Evolutionary conservation across 2,888 invertebrate species (phyloP).

Genomic region (Melolontha melolontha): DNA sequence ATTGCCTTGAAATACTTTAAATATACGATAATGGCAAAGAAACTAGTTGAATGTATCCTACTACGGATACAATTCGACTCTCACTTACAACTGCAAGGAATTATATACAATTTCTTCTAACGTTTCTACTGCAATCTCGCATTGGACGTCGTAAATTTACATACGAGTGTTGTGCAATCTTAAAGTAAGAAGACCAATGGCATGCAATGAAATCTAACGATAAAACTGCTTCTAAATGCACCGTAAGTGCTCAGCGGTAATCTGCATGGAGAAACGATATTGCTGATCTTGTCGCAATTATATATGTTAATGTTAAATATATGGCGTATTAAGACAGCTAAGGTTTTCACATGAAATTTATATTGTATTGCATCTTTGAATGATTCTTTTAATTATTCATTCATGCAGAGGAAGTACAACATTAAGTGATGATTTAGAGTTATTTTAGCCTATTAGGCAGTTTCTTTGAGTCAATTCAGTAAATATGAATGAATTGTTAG

Average conservation of each 20-base stretch:
- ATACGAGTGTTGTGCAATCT: slow-evolving; percentile 29
- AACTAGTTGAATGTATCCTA: slow-evolving; percentile 27
- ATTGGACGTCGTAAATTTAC: slow-evolving; percentile 27
- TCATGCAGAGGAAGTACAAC: too few species aligned
- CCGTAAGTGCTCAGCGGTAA: slow-evolving; percentile 59
- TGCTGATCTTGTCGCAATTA: slow-evolving; percentile 21
- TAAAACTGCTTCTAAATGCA: slow-evolving; percentile 51
- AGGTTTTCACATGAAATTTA: too few species aligned
- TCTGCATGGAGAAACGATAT: slow-evolving; percentile 44
- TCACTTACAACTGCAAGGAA: slow-evolving; percentile 13
- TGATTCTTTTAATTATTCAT: too few species aligned
- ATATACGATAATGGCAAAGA: slow-evolving; percentile 24
- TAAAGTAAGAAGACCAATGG: slow-evolving; percentile 24
- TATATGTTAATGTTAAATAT: slow-evolving; percentile 4
- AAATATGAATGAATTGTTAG: too few species aligned
- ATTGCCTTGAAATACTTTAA: slow-evolving; percentile 20
- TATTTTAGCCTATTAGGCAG: too few species aligned
- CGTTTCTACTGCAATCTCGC: slow-evolving; percentile 14
- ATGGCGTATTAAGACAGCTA: background rate
- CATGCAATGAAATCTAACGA: slow-evolving; percentile 40
- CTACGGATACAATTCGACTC: slow-evolving; percentile 9
- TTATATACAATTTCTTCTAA: slow-evolving; percentile 31
- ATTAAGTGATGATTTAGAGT: too few species aligned
- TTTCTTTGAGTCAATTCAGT: too few species aligned
- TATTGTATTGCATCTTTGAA: too few species aligned